Evolutionary conservation across 2,888 invertebrate species (phyloP).

Genomic region (Drosophila paramelanica): DNA sequence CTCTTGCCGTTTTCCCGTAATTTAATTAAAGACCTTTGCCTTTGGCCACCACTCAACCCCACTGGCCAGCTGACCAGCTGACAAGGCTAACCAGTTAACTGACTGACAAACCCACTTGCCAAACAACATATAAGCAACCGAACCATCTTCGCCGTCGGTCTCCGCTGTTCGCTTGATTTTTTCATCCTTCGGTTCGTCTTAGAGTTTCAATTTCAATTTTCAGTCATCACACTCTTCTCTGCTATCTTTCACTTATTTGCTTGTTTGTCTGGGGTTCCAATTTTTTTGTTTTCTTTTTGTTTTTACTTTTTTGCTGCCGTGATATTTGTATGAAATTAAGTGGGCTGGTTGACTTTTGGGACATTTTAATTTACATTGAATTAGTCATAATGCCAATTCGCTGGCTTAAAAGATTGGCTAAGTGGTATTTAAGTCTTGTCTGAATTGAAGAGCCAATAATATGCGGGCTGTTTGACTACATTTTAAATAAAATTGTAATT

Average conservation of each 20-base stretch:
- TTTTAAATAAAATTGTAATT: too few relatives aligned
- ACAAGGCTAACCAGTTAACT: conserved; percentile 39
- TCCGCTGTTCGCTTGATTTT: conserved; percentile 26
- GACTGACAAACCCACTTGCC: conserved; percentile 49
- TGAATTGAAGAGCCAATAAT: neutral
- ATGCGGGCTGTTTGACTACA: neutral
- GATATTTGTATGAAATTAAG: conserved; percentile 35
- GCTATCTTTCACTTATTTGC: conserved; percentile 45
- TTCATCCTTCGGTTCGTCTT: conserved; percentile 31
- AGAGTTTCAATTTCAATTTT: conserved; percentile 76
- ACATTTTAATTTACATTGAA: conserved; percentile 76
- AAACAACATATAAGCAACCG: conserved; percentile 21
- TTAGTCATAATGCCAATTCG: conserved; percentile 54
- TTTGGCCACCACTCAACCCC: conserved; percentile 35
- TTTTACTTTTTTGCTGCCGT: neutral
- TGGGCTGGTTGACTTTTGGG: conserved; percentile 48
- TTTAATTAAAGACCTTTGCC: conserved; percentile 78
- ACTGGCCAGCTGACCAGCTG: conserved; percentile 16
- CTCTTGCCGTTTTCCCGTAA: conserved; percentile 60
- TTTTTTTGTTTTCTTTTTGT: conserved; percentile 6
- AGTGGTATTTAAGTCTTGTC: conserved; percentile 11
- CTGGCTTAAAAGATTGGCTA: conserved; percentile 22
- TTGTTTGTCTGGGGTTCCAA: conserved; percentile 16
- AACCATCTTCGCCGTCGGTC: conserved; percentile 12
- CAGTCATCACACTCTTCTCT: conserved; percentile 69